phyloP scores from a whole-genome alignment of 2,888 invertebrate genomes.

The Charanyca ferruginea region DNA sequence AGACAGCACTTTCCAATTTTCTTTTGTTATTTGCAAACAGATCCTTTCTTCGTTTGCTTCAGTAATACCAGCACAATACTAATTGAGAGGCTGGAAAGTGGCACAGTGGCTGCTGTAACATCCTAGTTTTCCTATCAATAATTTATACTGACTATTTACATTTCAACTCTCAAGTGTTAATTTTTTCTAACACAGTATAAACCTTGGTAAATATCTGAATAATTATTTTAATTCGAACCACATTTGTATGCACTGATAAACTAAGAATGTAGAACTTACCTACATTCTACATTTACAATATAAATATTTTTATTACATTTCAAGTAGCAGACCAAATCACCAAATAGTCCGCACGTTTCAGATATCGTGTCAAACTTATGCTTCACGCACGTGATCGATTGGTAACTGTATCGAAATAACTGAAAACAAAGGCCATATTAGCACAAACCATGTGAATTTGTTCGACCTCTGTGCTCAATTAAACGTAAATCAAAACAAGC shows the following conservation, averaged over 20 bases:
- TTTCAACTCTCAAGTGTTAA: neutral
- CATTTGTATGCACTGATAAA: conserved; percentile 35
- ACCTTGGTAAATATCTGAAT: conserved; percentile 39
- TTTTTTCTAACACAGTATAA: conserved; percentile 10
- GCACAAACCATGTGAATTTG: conserved; percentile 51
- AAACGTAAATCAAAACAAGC: conserved; percentile 46
- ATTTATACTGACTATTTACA: conserved; percentile 6
- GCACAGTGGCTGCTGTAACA: neutral
- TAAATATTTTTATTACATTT: conserved; percentile 57
- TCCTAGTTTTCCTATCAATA: neutral
- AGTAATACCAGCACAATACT: neutral
- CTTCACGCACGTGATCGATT: conserved; percentile 45
- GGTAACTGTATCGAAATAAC: conserved; percentile 54
- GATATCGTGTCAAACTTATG: conserved; percentile 48
- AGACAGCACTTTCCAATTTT: conserved; percentile 58
- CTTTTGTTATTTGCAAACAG: conserved; percentile 23
- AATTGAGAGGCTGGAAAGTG: neutral
- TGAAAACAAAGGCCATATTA: conserved; percentile 59
- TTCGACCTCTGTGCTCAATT: conserved; percentile 56
- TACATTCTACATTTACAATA: conserved; percentile 39
- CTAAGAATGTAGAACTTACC: conserved; percentile 37
- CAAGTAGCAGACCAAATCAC: conserved; percentile 52
- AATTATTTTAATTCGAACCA: conserved; percentile 20
- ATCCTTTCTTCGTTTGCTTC: neutral
- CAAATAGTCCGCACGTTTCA: conserved; percentile 53